Conservation (phyloP, 1,140 invertebrate species). For the Drosophila leontia region DNA sequence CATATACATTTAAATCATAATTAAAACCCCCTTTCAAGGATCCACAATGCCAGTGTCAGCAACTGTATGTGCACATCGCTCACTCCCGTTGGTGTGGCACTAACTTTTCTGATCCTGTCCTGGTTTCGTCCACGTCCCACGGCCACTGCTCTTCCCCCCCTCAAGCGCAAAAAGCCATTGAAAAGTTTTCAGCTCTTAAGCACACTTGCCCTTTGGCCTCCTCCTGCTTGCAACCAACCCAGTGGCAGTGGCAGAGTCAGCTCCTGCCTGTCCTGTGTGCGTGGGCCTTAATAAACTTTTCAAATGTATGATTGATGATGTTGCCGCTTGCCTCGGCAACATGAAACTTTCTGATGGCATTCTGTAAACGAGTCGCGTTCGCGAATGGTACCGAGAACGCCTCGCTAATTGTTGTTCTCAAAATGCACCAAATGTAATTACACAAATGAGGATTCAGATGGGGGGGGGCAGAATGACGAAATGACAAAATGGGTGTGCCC, state of each 20-base stretch:
- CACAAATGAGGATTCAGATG: constrained; percentile 70
- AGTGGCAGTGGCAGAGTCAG: background rate
- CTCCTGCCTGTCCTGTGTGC: constrained; percentile 1
- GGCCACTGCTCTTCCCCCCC: background rate
- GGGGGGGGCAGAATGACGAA: constrained; percentile 7
- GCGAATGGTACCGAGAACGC: constrained; percentile 15
- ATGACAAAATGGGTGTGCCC: background rate
- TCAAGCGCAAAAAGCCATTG: constrained; percentile 68
- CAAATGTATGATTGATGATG: constrained; percentile 82
- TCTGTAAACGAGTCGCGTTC: constrained; percentile 74
- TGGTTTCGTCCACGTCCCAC: background rate
- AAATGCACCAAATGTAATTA: constrained; percentile 78
- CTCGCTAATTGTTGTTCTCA: constrained; percentile 74
- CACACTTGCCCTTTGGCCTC: constrained; percentile 58
- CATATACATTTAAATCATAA: background rate
- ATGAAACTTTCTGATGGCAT: constrained; percentile 60
- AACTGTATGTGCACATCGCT: constrained; percentile 13
- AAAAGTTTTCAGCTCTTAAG: constrained; percentile 78
- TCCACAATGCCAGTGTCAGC: background rate
- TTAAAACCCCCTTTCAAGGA: constrained; percentile 3
- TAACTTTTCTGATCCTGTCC: constrained; percentile 45
- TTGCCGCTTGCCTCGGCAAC: constrained; percentile 47
- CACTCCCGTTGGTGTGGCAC: constrained; percentile 14
- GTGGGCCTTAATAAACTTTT: constrained; percentile 77
- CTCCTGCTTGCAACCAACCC: background rate